Evolutionary conservation across 2,888 invertebrate species (phyloP), one percentile per base, ranked within the genome.

Genomic region (Plebejus anna): DNA sequence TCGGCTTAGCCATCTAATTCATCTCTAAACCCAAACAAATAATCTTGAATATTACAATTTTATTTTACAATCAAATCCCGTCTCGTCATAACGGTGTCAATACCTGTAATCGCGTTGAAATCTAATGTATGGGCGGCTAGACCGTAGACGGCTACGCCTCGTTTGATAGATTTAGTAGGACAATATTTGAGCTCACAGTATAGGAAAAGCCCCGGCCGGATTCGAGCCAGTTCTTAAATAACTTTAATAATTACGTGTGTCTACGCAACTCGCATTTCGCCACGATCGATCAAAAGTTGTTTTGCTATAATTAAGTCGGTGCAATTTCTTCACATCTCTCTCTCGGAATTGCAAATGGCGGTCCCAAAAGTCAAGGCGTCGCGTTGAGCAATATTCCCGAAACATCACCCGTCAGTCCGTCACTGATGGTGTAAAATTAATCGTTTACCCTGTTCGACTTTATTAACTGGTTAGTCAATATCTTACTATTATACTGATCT

Each of bases 241-340:
- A 66, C 13, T 32, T 32, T 36, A 32, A 66, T 32, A 16, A 28
- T 66, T 66, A 66, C 66, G 66, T 66, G 7, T n/a, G 4, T 36
- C 9, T 66, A 66, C 66, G 66, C 66, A 66, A 66, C 61, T 66
- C 32, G 32, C 32, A 32, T 66, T 36, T 66, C 66, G 66, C 66
- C 66, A 66, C 66, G 61, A 61, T 61, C 11, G 11, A 61, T 66
- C 16, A 66, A 66, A 66, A 66, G 66, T 66, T 66, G 66, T 66
- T 66, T 66, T 66, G 66, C 32, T 66, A 66, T 13, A 32, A 66
- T 66, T 66, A 66, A 32, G 66, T 66, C 32, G 32, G 32, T 16
- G 32, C 13, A 32, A 66, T 66, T 66, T 66, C 66, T 66, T 66
- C 66, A 66, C 66, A 36, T 66, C 32, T 66, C 66, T 32, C 66